Evolutionary conservation across 2,888 invertebrate species (phyloP), one percentile per base, ranked within the genome.

Genomic region (Chirona hameri): DNA sequence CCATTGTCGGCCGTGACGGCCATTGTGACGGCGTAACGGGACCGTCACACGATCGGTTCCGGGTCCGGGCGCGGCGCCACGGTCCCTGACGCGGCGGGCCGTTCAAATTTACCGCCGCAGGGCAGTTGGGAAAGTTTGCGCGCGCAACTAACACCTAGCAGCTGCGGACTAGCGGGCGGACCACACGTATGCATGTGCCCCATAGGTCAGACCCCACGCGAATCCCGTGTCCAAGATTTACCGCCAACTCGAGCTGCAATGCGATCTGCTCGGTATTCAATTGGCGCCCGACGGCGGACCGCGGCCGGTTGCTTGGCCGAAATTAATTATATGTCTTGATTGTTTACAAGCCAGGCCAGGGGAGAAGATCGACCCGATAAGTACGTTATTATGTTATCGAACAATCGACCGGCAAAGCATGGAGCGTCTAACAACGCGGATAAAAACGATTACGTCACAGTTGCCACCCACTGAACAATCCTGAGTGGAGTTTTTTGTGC

Each of bases 21-120:
- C 76, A 46, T 76, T 76, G 76, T 76, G 24, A 9, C 46, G 76
- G 76, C 39, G n/a, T 76, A 76, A 76, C 76, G 76, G 76, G 3
- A 24, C 76, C 46, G 76, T 76, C 76, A 27, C 76, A 46, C 39
- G 7, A 21, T 12, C 39, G 10, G 39, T 24, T 24, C 76, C 46
- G 76, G 39, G 24, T 18, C 18, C 31, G 72, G 27, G 27, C 29
- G 65, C 27, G 15, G 72, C 31, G 31, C 31, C 72, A 18, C n/a
- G 31, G 72, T 12, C 27, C 18, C 18, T 39, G 72, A 27, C 27
- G 15, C 21, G 72, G 72, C 72, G 72, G 72, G 31, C 4, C 18
- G 72, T 72, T 72, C 72, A 72, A 72, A 72, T 39, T 15, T 4
- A 18, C 27, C 27, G 65, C 65, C 65, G 27, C 27, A 10, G 65